A percentile compares a stretch with the other conserved stretches of the same genome.
Evolutionary conservation across 2,888 invertebrate genomes (phyloP).

Genomic region (Sympetrum striolatum): DNA sequence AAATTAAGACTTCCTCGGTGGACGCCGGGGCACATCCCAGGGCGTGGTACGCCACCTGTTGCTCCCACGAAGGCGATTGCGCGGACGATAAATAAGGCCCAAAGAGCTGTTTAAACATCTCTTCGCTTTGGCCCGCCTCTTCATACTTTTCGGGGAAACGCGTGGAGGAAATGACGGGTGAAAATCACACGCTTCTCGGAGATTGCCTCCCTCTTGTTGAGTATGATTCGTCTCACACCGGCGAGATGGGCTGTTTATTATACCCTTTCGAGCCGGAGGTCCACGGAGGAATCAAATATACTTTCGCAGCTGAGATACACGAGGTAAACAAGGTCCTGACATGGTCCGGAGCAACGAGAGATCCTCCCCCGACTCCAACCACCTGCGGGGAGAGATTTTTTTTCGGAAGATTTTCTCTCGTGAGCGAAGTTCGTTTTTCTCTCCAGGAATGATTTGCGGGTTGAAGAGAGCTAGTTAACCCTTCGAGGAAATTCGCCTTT

Average conservation of each 20-base stretch:
- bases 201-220: not conserved
- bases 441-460: too few species aligned
- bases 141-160: not conserved
- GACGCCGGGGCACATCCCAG: not conserved
- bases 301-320: slow-evolving; percentile 5
- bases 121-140: not conserved
- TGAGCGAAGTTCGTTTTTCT: too few species aligned
- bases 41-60: slow-evolving; percentile 31
- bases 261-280: not conserved
- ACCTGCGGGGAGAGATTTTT: not conserved
- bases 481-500: too few species aligned
- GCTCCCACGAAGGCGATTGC: not conserved
- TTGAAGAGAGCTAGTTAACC: too few species aligned
- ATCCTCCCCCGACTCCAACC: not conserved
- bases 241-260: not conserved
- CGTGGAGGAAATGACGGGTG: not conserved
- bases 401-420: not conserved
- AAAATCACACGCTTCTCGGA: not conserved
- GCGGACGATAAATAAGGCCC: not conserved
- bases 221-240: slow-evolving; percentile 4
- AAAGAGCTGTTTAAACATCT: not conserved
- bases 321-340: slow-evolving; percentile 22
- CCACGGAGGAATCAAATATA: not conserved
- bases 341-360: not conserved
- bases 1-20: not conserved